Evolutionary conservation across 2,888 invertebrate genomes (phyloP), one percentile per base, ranked within the genome.

Genomic region (Iphiclides podalirius): DNA sequence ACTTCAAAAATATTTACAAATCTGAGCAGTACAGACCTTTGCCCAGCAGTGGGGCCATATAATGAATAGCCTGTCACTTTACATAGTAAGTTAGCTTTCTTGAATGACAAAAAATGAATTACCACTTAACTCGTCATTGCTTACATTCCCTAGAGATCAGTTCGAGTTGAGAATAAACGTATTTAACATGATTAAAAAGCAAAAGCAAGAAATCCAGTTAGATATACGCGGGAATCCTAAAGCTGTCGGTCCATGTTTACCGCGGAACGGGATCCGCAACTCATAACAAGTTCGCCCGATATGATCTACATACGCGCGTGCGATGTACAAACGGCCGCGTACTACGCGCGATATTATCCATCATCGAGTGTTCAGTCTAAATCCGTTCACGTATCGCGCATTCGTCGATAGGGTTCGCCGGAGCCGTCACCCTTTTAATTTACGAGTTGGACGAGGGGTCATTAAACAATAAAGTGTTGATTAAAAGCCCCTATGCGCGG

Each of bases 401-500:
- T 77, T 70, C 82, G 77, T 86, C 86, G 80, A 87, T 87, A 84
- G 87, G 83, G 83, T 76, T 75, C 82, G 79, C n/a, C n/a, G n/a
- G n/a, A 80, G 67, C 83, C 82, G 82, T 86, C 88, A 86, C 88
- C 88, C 88, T 88, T 87, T 87, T 87, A 87, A 88, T 87, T 87
- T 87, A 86, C 64, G 79, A 80, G 66, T 78, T 72, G 77, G 77
- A 73, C 83, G 84, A 86, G 78, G 85, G 88, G 85, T 86, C 87
- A 88, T 88, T 88, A 88, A 88, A 88, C 88, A 88, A 88, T 87
- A 87, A 86, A 87, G 88, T 87, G 88, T 87, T 87, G 88, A 88
- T 88, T 87, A 88, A 88, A 87, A 87, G 88, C 88, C 88, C 88
- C 84, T 81, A 88, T 88, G 85, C 79, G 78, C 79, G 76, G 74